These are phyloP conservation scores for Strigamia crassipes DNA, from an alignment of 2,888 invertebrate species.

Conservation along the genomic window DNA sequence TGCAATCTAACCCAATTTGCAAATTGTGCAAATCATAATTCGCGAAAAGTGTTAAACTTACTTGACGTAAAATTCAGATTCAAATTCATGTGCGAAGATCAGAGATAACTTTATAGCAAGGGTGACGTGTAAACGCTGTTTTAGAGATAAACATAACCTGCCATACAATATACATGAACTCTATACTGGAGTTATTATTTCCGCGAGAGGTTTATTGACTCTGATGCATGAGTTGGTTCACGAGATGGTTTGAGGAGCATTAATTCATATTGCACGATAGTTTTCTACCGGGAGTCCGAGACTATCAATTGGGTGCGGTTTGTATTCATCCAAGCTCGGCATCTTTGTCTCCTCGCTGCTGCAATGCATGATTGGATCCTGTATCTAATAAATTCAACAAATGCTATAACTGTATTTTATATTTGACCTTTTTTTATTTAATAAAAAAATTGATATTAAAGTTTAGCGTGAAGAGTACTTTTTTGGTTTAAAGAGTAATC, in stretches of 20 bases:
- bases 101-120: neutral
- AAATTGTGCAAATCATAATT: no score
- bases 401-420: no score
- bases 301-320: neutral
- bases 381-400: neutral
- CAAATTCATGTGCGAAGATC: neutral
- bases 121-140: no score
- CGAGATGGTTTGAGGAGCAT: neutral
- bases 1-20: no score
- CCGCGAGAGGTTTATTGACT: neutral
- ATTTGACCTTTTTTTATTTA: no score
- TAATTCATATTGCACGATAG: neutral
- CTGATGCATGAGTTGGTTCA: neutral
- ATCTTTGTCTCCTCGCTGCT: neutral
- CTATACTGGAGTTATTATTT: neutral
- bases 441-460: no score
- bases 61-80: no score
- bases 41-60: no score
- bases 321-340: neutral
- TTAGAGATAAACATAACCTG: neutral
- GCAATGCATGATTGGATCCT: neutral
- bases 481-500: neutral
- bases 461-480: neutral
- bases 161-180: neutral
- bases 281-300: neutral